Conservation (phyloP, 2,888 invertebrate species). For the Beris morrisii region DNA sequence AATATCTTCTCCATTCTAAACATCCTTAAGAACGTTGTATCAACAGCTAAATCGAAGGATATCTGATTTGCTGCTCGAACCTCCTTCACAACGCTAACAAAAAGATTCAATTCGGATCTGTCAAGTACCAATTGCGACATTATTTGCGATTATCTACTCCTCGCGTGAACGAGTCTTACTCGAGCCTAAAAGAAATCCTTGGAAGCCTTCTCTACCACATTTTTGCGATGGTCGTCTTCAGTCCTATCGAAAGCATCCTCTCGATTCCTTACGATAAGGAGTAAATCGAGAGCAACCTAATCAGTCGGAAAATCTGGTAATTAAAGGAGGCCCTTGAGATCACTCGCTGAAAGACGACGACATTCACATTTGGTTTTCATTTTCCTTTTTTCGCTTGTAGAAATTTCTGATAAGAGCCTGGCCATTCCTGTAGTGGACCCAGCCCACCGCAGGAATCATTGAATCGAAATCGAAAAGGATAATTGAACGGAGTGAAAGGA, state of each 20-base stretch:
- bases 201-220: neutral
- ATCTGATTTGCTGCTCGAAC: too few species aligned
- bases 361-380: neutral
- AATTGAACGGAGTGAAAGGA: neutral
- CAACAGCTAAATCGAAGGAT: too few species aligned
- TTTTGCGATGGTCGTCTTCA: neutral
- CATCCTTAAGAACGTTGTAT: too few species aligned
- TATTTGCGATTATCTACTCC: constrained; percentile 8
- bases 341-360: constrained; percentile 10
- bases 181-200: neutral
- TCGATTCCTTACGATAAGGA: neutral
- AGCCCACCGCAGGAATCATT: constrained; percentile 21
- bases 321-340: constrained; percentile 28
- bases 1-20: too few species aligned
- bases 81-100: neutral
- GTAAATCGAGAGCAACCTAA: constrained; percentile 20
- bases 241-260: neutral
- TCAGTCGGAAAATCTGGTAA: constrained; percentile 37
- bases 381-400: constrained; percentile 1
- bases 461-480: constrained; percentile 27
- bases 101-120: neutral
- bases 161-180: neutral
- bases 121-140: constrained; percentile 9
- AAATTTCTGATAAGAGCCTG: constrained; percentile 1
- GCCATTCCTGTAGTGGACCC: constrained; percentile 7